Evolutionary conservation across 2,888 invertebrate genomes (phyloP).

Genomic region (Cheilosia vernalis): DNA sequence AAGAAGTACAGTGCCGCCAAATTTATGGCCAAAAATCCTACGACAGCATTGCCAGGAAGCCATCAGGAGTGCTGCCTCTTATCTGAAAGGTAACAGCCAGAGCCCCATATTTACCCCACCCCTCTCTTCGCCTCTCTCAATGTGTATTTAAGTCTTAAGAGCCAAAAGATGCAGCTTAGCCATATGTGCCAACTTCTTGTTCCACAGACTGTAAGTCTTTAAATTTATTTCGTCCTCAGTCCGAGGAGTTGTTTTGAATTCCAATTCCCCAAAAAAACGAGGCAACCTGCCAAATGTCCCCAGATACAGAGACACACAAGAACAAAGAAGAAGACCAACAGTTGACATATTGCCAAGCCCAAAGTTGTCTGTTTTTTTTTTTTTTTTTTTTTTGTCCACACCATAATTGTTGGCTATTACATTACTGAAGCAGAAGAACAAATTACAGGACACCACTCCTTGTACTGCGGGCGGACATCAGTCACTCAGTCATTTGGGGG

Average conservation of each 20-base stretch:
- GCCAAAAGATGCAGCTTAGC: too few relatives aligned
- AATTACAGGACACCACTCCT: slow-evolving; percentile 60
- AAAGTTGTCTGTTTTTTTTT: slow-evolving; percentile 2
- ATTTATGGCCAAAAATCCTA: too few relatives aligned
- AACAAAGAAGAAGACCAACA: slow-evolving; percentile 18
- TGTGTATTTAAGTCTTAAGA: too few relatives aligned
- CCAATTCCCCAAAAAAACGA: neutral
- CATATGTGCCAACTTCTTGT: neutral
- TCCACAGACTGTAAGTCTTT: neutral
- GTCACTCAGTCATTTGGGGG: slow-evolving; percentile 49
- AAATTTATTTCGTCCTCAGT: neutral
- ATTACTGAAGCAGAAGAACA: slow-evolving; percentile 40
- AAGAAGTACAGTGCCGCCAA: too few relatives aligned
- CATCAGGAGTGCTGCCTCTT: too few relatives aligned
- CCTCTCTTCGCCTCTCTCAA: too few relatives aligned
- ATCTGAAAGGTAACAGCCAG: too few relatives aligned
- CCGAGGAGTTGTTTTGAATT: neutral
- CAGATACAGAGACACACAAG: neutral
- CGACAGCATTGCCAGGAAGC: too few relatives aligned
- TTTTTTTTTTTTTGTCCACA: slow-evolving; percentile 14
- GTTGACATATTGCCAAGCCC: slow-evolving; percentile 54
- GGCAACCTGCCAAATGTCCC: slow-evolving; percentile 26
- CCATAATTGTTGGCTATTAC: slow-evolving; percentile 50
- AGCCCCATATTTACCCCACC: too few relatives aligned
- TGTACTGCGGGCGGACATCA: slow-evolving; percentile 28